phyloP scores from a whole-genome alignment of 2,797 vertebrate genomes.

The Sebastes paucispinis region DNA sequence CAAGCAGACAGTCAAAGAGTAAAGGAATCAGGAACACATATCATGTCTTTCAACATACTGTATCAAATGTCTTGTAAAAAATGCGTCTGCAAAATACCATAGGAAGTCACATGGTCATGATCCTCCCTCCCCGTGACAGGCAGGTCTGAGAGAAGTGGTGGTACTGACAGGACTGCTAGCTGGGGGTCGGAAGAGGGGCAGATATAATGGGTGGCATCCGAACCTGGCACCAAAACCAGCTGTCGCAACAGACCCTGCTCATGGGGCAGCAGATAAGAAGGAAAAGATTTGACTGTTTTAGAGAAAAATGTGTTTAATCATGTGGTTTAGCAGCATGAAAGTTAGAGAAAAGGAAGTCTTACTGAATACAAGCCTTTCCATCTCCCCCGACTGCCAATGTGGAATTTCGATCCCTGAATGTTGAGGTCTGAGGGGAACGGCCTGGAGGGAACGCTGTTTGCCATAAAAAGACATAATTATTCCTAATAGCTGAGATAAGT shows the following conservation, averaged over 20 bases:
- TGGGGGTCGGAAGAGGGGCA: slow-evolving; percentile 84
- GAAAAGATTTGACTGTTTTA: neutral
- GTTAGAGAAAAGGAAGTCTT: slow-evolving; percentile 38
- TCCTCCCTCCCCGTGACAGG: slow-evolving; percentile 55
- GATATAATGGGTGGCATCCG: slow-evolving; percentile 84
- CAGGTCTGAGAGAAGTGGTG: slow-evolving; percentile 80
- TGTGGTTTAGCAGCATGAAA: neutral
- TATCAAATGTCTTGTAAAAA: slow-evolving; percentile 3
- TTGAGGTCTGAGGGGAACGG: slow-evolving; percentile 86
- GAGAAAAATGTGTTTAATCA: neutral
- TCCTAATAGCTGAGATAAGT: slow-evolving; percentile 24
- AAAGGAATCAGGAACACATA: neutral
- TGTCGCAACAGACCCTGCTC: slow-evolving; percentile 91
- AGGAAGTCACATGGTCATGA: slow-evolving; percentile 75
- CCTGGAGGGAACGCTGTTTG: slow-evolving; percentile 81
- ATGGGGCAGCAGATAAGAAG: neutral
- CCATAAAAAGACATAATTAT: slow-evolving; percentile 53
- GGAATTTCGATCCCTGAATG: slow-evolving; percentile 85
- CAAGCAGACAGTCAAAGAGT: neutral
- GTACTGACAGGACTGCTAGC: slow-evolving; percentile 84
- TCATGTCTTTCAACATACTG: neutral
- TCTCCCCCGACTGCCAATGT: slow-evolving; percentile 88
- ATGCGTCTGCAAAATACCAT: slow-evolving; percentile 80
- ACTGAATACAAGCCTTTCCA: slow-evolving; percentile 91
- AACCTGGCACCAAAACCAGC: slow-evolving; percentile 91